Conservation (phyloP, 2,888 invertebrate genomes). For the Trachelus troglodyta region DNA sequence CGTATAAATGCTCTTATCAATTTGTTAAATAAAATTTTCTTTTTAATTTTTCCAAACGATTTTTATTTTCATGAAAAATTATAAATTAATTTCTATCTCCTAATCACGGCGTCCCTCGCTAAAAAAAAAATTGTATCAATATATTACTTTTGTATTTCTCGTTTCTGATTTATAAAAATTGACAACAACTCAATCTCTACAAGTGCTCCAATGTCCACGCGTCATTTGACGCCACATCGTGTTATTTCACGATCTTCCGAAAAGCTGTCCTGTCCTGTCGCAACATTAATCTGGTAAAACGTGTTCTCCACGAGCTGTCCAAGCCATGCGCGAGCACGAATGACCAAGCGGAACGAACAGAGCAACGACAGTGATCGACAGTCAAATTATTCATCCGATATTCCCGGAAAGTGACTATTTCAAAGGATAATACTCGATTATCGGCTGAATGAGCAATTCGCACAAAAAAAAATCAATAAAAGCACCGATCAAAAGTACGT, state of each 20-base stretch:
- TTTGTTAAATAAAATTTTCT: too few relatives aligned
- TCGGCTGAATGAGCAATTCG: neutral
- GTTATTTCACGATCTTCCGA: neutral
- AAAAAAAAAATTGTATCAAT: neutral
- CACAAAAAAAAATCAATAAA: neutral
- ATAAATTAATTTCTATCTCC: fast-evolving
- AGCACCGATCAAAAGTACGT: neutral
- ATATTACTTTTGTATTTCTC: neutral
- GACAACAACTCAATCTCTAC: neutral
- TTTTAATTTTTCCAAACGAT: too few relatives aligned
- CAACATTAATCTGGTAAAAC: neutral
- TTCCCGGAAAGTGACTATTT: neutral
- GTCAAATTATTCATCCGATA: neutral
- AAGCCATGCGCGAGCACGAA: neutral
- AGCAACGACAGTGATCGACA: neutral
- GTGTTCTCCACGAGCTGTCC: neutral
- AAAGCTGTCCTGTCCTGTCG: neutral
- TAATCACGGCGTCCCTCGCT: neutral
- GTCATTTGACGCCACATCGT: neutral
- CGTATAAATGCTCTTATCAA: neutral
- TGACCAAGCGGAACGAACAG: neutral
- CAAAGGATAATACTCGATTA: neutral
- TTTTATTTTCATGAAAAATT: too few relatives aligned
- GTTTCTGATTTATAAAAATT: neutral
- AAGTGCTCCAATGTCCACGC: neutral